A percentile compares a stretch with the other conserved stretches of the same genome.
phyloP scores from a whole-genome alignment of 2,797 vertebrate genomes.

The Arctocebus calabarensis region DNA sequence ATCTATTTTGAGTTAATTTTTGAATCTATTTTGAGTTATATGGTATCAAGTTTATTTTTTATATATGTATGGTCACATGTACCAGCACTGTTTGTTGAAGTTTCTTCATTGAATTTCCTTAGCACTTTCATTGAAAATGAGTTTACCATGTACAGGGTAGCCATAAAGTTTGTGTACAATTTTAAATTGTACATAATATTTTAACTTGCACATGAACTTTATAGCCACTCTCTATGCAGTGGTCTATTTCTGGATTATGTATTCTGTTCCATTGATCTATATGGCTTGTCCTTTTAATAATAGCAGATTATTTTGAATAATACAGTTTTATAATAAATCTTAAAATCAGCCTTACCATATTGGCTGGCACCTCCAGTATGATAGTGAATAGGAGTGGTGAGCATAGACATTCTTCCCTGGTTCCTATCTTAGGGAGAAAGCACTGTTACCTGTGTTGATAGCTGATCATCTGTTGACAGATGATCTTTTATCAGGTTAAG shows the following conservation, averaged over 20 bases:
- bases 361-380: neutral
- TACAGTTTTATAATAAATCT: neutral
- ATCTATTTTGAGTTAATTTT: constrained; percentile 4
- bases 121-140: constrained; percentile 17
- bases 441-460: neutral
- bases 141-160: neutral
- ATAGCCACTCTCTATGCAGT: neutral
- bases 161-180: too few relatives aligned
- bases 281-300: neutral
- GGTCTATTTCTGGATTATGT: neutral
- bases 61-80: neutral
- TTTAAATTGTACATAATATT: too few relatives aligned
- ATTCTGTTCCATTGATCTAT: neutral
- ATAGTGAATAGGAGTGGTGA: neutral
- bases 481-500: neutral
- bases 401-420: neutral
- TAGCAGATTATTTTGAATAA: neutral
- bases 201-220: too few relatives aligned
- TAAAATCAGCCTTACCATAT: neutral
- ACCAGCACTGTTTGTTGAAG: neutral
- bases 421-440: neutral
- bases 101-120: constrained; percentile 35
- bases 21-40: too few relatives aligned
- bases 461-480: neutral
- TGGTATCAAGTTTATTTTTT: neutral